Conservation (phyloP, 2,888 invertebrate genomes). For the Sabellastarte sp. region DNA sequence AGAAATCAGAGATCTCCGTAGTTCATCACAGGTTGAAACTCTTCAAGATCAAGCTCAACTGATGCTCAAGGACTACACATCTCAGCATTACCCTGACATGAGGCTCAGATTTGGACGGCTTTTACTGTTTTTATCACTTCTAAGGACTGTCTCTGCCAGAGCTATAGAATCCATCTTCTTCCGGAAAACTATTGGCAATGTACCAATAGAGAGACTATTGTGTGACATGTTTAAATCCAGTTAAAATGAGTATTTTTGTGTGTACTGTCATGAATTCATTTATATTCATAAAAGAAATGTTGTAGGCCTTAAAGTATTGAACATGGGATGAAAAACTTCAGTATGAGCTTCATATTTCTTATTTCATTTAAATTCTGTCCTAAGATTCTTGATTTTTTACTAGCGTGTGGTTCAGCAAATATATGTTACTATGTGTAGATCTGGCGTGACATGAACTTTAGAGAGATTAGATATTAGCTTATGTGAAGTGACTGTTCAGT, state of each 20-base stretch:
- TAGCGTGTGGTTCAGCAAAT: too few relatives aligned
- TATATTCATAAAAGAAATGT: too few relatives aligned
- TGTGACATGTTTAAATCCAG: constrained; percentile 67
- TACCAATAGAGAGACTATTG: constrained; percentile 70
- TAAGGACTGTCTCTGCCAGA: constrained; percentile 63
- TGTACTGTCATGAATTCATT: too few relatives aligned
- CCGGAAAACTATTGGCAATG: constrained; percentile 73
- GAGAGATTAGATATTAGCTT: too few relatives aligned
- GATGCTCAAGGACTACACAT: constrained; percentile 71
- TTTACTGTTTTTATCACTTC: constrained; percentile 72
- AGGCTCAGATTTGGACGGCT: constrained; percentile 73
- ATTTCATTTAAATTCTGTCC: too few relatives aligned
- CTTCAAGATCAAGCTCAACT: constrained; percentile 80
- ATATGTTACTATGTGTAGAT: too few relatives aligned
- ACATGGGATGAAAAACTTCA: too few relatives aligned
- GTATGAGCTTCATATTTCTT: too few relatives aligned
- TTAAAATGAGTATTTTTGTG: constrained; percentile 20
- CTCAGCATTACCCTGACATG: constrained; percentile 39
- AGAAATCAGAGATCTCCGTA: constrained; percentile 69
- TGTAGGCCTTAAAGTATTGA: too few relatives aligned
- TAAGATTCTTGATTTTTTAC: too few relatives aligned
- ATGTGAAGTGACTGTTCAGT: too few relatives aligned
- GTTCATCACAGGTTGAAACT: constrained; percentile 64
- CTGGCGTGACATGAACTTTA: too few relatives aligned
- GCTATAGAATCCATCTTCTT: constrained; percentile 73